Evolutionary conservation across 2,888 invertebrate genomes (phyloP), one percentile per base, ranked within the genome.

Genomic region (Carabus problematicus): DNA sequence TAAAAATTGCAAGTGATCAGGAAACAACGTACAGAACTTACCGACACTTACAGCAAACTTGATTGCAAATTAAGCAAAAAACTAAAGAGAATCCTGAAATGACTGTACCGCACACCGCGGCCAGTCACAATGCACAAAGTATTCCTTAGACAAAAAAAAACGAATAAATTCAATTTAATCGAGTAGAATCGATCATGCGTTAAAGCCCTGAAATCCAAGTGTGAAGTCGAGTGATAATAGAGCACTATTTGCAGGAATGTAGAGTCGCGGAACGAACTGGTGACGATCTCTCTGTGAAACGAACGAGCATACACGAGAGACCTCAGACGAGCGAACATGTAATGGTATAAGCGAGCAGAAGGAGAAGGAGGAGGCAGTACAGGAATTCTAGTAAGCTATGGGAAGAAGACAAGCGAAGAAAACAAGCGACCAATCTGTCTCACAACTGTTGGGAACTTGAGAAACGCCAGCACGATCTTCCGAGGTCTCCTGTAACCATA

Each of bases 131-230:
- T 29, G 43, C 16, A 66, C 52, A 66, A 59, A 59, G 59, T 40
- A 56, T 19, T 56, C 39, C 9, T 12, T 29, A 6, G n/a, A n/a
- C n/a, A 29, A 59, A 45, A 59, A 66, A 66, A 64, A 66, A 58
- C 45, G 59, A 66, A 66, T 59, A 66, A 66, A 66, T 59, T 66
- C 66, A 66, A 66, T 66, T 64, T 59, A 66, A 59, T 66, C 66
- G 66, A 66, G 47, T 41, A 12, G 58, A 59, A 59, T 66, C 66
- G 66, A 66, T 66, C 66, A 66, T 66, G 66, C 66, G 59, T 59
- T 45, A 66, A 47, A 58, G 66, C 59, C 41, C n/a, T 47, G 49
- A 41, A 64, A 59, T 66, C 58, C 66, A 40, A 41, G 59, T 66
- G 66, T 42, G 39, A 66, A 59, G 59, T 66, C 49, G 59, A 14